These are phyloP conservation scores for Probaryconus sp. DNA, from an alignment of 1,140 invertebrate genomes.

Conservation along the genomic window DNA sequence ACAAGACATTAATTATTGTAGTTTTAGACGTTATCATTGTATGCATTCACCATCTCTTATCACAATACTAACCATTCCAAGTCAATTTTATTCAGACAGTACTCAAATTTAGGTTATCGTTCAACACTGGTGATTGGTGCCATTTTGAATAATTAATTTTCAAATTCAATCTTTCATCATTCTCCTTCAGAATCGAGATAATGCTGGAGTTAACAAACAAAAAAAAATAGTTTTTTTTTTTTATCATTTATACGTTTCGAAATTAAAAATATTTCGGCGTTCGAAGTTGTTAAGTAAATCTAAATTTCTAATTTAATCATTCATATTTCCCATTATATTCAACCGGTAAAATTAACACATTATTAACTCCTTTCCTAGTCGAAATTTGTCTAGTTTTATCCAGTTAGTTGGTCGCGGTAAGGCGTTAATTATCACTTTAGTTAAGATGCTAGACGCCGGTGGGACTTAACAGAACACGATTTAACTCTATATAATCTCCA, in stretches of 20 bases:
- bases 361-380: too few species aligned
- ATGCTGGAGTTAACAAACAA: conserved; percentile 38
- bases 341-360: too few species aligned
- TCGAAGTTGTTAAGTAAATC: too few species aligned
- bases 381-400: too few species aligned
- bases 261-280: not conserved
- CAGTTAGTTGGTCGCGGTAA: too few species aligned
- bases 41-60: conserved; percentile 9
- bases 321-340: too few species aligned
- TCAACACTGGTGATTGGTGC: conserved; percentile 22
- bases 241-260: not conserved
- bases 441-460: too few species aligned
- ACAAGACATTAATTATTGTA: conserved; percentile 21
- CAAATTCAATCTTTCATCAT: conserved; percentile 2
- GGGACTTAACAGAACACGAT: too few species aligned
- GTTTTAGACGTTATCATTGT: conserved; percentile 27
- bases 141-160: conserved; percentile 11
- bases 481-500: too few species aligned
- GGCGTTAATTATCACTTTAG: too few species aligned
- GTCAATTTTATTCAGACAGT: conserved; percentile 20
- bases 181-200: conserved; percentile 15
- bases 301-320: too few species aligned
- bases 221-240: not conserved
- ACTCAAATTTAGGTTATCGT: conserved; percentile 13
- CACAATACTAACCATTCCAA: conserved; percentile 13